Evolutionary conservation across 2,888 invertebrate genomes (phyloP), one percentile per base, ranked within the genome.

Genomic region (Mythimna albipuncta): DNA sequence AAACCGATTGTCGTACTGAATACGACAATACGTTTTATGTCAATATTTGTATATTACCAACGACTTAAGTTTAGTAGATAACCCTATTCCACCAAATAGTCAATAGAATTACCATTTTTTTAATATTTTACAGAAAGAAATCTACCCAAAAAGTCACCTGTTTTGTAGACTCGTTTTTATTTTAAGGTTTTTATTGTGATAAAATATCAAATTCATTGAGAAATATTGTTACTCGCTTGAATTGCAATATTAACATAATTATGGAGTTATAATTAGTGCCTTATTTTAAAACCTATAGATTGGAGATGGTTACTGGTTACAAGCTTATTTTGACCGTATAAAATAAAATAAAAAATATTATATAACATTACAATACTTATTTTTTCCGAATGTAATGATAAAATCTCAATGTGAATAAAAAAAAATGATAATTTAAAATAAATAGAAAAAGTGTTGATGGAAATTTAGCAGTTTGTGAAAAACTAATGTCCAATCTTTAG

Each of bases 251-350:
- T 86, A 84, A 83, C 38, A 65, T 66, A 68, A 52, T 66, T 72
- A 67, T 77, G 58, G 32, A 81, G 75, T 82, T 88, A 87, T 90
- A 88, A 83, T 90, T 90, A 91, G 91, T 92, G 92, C 91, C 92
- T 91, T 75, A 62, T 13, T 52, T 72, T 70, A 63, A 61, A 66
- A 26, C 52, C 9, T 32, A 1, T 26, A 54, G 41, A 68, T 66
- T 81, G 64, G 54, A 70, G 26, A 26, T 26, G 26, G 9, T 65
- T 35, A 10, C 63, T 65, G 32, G 19, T 44, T 54, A 72, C 52
- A 59, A 55, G 16, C 11, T 6, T 62, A 47, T 26, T 6, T 52
- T 26, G 2, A 26, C 11, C 13, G 58, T 19, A 38, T 6, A 6
- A 16, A 13, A 2, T 13, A 47, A 47, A 1, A 47, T 16, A 16